These are phyloP conservation scores for Aphelocoma californica DNA, from an alignment of 2,797 vertebrate species.

Conservation along the genomic window DNA sequence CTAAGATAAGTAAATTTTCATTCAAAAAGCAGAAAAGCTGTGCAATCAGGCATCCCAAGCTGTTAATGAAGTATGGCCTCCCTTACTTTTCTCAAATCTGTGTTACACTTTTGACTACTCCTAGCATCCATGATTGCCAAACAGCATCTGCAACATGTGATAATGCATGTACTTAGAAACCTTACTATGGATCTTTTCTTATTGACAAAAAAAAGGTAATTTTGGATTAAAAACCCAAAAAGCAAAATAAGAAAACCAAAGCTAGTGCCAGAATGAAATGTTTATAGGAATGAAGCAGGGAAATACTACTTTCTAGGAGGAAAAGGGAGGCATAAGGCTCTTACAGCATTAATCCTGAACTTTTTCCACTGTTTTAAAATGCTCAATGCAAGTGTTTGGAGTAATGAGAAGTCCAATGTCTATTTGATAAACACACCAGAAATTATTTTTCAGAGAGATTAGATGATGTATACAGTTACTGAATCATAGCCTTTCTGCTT, in stretches of 20 bases:
- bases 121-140: background rate
- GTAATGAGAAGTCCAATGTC: background rate
- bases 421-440: background rate
- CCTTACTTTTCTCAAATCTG: background rate
- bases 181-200: background rate
- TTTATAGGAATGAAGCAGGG: background rate
- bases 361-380: background rate
- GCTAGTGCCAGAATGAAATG: background rate
- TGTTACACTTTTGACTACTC: background rate
- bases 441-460: background rate
- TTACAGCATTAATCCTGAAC: background rate
- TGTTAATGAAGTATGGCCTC: background rate
- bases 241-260: background rate
- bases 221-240: background rate
- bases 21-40: background rate
- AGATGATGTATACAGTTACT: background rate
- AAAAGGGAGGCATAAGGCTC: background rate
- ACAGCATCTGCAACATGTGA: background rate
- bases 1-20: background rate
- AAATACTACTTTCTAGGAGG: background rate
- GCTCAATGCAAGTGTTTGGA: fast-evolving
- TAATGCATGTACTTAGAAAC: background rate
- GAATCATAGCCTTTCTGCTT: background rate
- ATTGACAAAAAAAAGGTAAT: background rate
- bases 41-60: background rate